Evolutionary conservation across 2,888 invertebrate genomes (phyloP), one percentile per base, ranked within the genome.

Genomic region (Synergus laeviventris): DNA sequence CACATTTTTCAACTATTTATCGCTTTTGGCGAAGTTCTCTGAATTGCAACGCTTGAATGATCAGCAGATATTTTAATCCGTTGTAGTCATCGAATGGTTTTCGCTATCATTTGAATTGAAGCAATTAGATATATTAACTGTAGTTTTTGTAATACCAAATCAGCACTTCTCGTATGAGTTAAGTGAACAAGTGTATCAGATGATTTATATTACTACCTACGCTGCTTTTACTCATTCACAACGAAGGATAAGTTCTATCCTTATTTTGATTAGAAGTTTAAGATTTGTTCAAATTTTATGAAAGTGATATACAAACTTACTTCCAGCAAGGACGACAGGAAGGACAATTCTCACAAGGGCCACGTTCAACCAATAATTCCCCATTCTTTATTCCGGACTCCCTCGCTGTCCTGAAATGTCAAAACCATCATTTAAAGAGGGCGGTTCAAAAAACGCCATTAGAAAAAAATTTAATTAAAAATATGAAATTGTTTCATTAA

Each of bases 341-440:
- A 93, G 90, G 75, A 92, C 87, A 81, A 93, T 88, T 88, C 93
- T 91, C 86, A 93, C 88, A 60, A 93, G 89, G 83, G 91, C 88
- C 74, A 92, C 88, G 83, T 91, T 92, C 74, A 92, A 83, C 88
- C 92, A 90, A 83, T 91, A 92, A 78, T 90, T 91, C 59, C 91
- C 90, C 92, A 92, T 92, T 79, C 81, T 89, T 81, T 74, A 76
- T 80, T 80, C 70, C 77, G 78, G 82, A 56, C 80, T 77, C 81
- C 76, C 78, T 79, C 80, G 79, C 81, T 84, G 83, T 80, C 83
- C 88, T 88, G 84, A 75, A 87, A 87, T 49, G 16, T 70, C 21
- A n/a, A 45, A 42, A 45, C 12, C 18, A 64, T 36, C 75, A 31
- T 78, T 24, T 36, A 62, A 62, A 49, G 14, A 66, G 56, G 16